Evolutionary conservation across 2,113 vertebrate genomes (phyloP).

Genomic region (Megatriorchis doriae): DNA sequence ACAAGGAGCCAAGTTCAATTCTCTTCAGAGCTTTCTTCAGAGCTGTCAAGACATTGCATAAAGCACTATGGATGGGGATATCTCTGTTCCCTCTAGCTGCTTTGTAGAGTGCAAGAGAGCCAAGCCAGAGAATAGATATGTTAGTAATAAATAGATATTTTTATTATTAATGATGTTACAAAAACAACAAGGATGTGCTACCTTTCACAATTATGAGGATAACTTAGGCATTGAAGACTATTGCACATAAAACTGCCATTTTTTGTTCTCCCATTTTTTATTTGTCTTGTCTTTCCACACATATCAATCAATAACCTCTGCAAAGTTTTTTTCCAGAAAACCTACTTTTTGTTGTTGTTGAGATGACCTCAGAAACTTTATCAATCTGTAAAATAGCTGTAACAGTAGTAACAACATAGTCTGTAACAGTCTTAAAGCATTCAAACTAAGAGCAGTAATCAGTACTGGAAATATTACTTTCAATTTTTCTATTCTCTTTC

Average conservation of each 20-base stretch:
- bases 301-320: neutral
- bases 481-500: neutral
- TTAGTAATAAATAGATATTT: neutral
- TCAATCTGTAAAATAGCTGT: neutral
- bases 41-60: neutral
- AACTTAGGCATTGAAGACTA: neutral
- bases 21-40: neutral
- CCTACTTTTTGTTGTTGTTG: neutral
- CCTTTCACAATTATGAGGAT: neutral
- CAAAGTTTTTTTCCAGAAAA: neutral
- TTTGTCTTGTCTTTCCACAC: neutral
- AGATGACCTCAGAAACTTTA: neutral
- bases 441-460: neutral
- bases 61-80: neutral
- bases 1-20: neutral
- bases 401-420: neutral
- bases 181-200: neutral
- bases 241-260: neutral
- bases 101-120: neutral
- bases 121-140: neutral
- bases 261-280: neutral
- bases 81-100: neutral
- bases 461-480: neutral
- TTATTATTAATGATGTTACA: neutral
- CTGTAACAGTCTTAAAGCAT: neutral